Base-by-base conservation (phyloP, 2,113 vertebrate species). In the Hippocampus abdominalis region DNA sequence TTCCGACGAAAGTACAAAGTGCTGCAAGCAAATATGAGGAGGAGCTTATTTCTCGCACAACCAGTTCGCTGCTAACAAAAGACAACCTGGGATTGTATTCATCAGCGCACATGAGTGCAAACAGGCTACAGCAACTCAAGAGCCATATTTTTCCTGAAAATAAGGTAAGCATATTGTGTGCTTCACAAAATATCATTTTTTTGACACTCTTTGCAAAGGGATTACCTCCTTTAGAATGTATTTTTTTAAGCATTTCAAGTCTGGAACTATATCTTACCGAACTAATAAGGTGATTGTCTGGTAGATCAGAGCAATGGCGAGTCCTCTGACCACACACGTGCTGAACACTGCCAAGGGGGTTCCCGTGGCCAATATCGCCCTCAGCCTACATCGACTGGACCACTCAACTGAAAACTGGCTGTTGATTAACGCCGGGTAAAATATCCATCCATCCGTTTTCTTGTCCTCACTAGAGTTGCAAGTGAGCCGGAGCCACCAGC, bases 251-350 rank as follows among this genome's bases (percentile, higher is more conserved):
- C 12, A 57, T 59, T 16, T 32, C 29, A 32, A 18, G 5, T 29
- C 27, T 59, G 27, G 15, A 32, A 56, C 10, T 25, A 56, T 54
- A 4, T 15, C 18, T 42, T 12, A 13, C 21, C 10, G 32, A 42
- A 42, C 4, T 25, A 64, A 36, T 18, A 39, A n/a, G 1, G 13
- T 39, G 18, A 56, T 71, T 8, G 4, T 46, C 3, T 29, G 75
- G 32, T 32, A 91, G 92, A 78, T 46, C 71, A 68, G 65, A 76
- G 66, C 66, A 57, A 92, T 93, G 90, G 70, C 87, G 0, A 91
- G 91, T 76, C 90, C 89, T 2, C 82, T 93, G 49, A 91, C 89
- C 68, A 93, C 89, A 21, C 92, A 93, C 64, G 91, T 93, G 57
- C 79, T 93, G 32, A 92, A 93, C 81, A 90, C 80, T 53, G 89